These are phyloP conservation scores for Rhopalosiphum maidis DNA, from an alignment of 1,140 invertebrate genomes.

Conservation along the genomic window DNA sequence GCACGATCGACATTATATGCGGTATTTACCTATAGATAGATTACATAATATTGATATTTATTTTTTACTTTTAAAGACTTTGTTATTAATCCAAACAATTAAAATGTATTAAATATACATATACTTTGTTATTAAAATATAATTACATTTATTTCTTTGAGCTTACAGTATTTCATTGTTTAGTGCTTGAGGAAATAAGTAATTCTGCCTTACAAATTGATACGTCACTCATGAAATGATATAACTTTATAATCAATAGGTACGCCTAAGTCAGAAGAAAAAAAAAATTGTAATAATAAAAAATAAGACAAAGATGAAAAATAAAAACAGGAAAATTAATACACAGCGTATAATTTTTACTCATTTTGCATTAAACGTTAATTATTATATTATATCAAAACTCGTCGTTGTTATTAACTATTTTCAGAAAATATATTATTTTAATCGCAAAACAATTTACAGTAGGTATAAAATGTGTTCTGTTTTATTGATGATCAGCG, in stretches of 20 bases:
- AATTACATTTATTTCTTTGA: neutral
- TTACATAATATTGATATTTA: neutral
- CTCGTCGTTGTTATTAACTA: neutral
- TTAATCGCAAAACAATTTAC: neutral
- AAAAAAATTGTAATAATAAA: neutral
- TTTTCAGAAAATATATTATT: neutral
- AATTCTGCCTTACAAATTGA: neutral
- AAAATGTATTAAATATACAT: neutral
- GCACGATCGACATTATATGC: neutral
- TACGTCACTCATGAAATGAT: neutral
- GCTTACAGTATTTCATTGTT: neutral
- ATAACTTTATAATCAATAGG: neutral
- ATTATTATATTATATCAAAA: neutral
- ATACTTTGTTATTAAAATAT: neutral
- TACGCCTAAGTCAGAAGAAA: neutral
- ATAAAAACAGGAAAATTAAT: neutral
- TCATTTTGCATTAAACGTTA: neutral
- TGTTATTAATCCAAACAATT: neutral
- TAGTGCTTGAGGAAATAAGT: neutral
- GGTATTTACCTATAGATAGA: neutral
- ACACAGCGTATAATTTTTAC: neutral
- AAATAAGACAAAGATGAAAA: neutral
- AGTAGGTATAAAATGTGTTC: neutral
- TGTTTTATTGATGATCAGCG: too few relatives aligned
- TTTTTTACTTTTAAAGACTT: neutral